These are phyloP conservation scores for Chaetophractus vellerosus DNA, from an alignment of 2,797 vertebrate species.

Conservation along the genomic window DNA sequence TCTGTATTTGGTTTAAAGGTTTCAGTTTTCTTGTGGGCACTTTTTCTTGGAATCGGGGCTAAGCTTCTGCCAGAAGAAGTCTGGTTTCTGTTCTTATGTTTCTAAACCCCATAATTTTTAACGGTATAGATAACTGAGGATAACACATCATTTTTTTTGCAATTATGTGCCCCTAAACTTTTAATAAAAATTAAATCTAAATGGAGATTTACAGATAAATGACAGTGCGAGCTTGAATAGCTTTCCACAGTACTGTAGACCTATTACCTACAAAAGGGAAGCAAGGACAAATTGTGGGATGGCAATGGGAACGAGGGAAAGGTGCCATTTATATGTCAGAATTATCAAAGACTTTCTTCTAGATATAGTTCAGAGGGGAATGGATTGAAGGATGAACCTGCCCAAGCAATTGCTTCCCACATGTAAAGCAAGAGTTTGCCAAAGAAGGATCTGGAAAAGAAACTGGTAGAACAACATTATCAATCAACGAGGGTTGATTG, in stretches of 20 bases:
- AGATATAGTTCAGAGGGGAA: slow-evolving; percentile 25
- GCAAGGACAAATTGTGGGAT: not conserved
- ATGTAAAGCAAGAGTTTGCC: not conserved
- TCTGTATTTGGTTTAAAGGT: slow-evolving; percentile 76
- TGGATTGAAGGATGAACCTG: not conserved
- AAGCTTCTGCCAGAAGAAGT: slow-evolving; percentile 49
- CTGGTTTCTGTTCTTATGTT: slow-evolving; percentile 36
- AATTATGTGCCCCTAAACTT: not conserved
- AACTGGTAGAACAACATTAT: not conserved
- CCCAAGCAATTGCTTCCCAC: not conserved
- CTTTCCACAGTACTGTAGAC: not conserved
- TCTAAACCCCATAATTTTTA: slow-evolving; percentile 56
- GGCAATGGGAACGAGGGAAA: not conserved
- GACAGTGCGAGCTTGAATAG: not conserved
- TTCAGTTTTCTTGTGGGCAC: slow-evolving; percentile 62
- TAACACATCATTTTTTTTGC: slow-evolving; percentile 19
- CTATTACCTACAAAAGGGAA: not conserved
- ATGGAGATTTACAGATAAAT: slow-evolving; percentile 54
- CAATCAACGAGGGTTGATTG: not conserved
- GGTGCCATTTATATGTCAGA: slow-evolving; percentile 17
- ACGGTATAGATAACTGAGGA: slow-evolving; percentile 50
- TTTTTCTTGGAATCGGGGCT: slow-evolving; percentile 67
- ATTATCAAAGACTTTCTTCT: slow-evolving; percentile 11
- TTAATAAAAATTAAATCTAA: slow-evolving; percentile 24
- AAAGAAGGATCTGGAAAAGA: slow-evolving; percentile 7